Conservation (phyloP, 2,113 vertebrate species). For the Smithornis capensis region DNA sequence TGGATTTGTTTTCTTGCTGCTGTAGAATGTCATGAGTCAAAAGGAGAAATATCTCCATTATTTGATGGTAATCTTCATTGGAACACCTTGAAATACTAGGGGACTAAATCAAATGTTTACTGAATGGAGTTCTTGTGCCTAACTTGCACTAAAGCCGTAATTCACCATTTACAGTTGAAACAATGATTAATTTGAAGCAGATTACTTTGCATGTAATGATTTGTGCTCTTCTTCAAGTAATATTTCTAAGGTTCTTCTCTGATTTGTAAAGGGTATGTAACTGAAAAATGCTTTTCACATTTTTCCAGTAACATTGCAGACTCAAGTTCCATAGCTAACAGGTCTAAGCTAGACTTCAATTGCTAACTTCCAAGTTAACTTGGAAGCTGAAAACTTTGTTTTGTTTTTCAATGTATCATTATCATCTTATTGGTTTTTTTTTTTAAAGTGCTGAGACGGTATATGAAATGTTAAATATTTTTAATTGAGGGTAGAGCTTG, state of each 20-base stretch:
- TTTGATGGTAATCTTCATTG: not conserved
- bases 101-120: not conserved
- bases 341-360: not conserved
- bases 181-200: not conserved
- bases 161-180: not conserved
- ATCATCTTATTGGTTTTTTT: not conserved
- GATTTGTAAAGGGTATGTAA: not conserved
- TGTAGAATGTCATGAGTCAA: not conserved
- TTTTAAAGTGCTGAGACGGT: not conserved
- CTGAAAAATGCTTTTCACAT: fast-evolving
- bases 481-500: not conserved
- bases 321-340: not conserved
- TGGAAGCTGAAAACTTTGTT: not conserved
- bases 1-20: not conserved
- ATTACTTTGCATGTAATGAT: not conserved
- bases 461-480: not conserved
- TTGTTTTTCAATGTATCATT: not conserved
- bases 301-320: not conserved
- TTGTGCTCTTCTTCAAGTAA: not conserved
- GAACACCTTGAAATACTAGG: not conserved
- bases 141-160: not conserved
- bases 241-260: not conserved
- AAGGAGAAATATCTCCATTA: not conserved
- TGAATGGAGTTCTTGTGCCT: not conserved
- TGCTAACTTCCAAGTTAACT: not conserved